Evolutionary conservation across 2,888 invertebrate species (phyloP).

Genomic region (Candidula unifasciata): DNA sequence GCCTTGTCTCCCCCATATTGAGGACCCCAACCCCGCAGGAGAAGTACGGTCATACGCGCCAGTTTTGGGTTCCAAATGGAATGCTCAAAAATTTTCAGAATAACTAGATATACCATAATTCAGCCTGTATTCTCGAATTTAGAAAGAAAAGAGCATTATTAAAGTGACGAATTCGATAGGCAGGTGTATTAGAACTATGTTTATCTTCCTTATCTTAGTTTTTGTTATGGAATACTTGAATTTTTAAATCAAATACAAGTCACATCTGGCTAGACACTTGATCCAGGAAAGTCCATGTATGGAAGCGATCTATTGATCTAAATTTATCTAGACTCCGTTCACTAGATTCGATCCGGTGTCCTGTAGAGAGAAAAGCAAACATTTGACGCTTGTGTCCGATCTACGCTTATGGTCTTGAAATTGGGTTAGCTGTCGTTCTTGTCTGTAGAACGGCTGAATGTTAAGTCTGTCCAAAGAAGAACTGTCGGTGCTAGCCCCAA

Average conservation of each 20-base stretch:
- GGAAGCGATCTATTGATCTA: slow-evolving; percentile 41
- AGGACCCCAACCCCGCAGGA: too few relatives aligned
- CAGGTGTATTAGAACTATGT: too few relatives aligned
- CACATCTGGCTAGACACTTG: background rate
- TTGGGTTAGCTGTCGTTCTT: slow-evolving; percentile 35
- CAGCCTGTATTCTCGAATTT: too few relatives aligned
- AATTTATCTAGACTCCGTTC: slow-evolving; percentile 33
- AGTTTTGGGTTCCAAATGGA: too few relatives aligned
- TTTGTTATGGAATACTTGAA: background rate
- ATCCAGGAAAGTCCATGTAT: background rate
- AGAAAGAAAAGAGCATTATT: too few relatives aligned
- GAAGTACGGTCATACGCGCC: too few relatives aligned
- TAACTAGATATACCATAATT: too few relatives aligned
- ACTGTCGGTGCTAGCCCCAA: background rate
- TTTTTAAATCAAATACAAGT: slow-evolving; percentile 14
- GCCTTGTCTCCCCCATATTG: too few relatives aligned
- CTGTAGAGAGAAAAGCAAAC: slow-evolving; percentile 40
- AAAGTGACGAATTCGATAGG: too few relatives aligned
- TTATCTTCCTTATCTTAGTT: too few relatives aligned
- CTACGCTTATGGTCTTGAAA: slow-evolving; percentile 24
- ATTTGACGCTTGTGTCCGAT: slow-evolving; percentile 22
- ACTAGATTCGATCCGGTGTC: slow-evolving; percentile 19
- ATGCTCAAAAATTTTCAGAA: too few relatives aligned
- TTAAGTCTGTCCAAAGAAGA: background rate
- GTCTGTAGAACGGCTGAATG: slow-evolving; percentile 9